Percentiles rank a stretch among this genome's conserved stretches.
These are phyloP conservation scores for Clarias laeviceps DNA, from an alignment of 2,797 vertebrate genomes.

Conservation along the genomic window DNA sequence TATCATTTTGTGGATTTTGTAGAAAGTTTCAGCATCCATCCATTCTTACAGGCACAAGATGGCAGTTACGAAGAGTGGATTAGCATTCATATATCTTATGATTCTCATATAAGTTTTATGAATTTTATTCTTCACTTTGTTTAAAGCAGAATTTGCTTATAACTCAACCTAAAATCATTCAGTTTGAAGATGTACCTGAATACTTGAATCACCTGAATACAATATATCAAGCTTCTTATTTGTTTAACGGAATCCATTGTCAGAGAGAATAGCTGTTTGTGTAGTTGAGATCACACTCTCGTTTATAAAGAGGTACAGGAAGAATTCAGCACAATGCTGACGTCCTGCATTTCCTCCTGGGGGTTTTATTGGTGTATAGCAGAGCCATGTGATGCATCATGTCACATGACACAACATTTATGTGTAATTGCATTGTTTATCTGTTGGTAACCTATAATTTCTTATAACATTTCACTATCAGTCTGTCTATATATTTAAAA, in stretches of 20 bases:
- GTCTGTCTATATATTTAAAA: background rate
- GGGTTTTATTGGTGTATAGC: constrained; percentile 24
- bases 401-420: background rate
- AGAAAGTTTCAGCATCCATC: background rate
- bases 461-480: background rate
- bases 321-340: background rate
- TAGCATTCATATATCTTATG: background rate
- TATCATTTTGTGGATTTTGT: background rate
- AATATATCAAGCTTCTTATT: background rate
- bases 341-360: background rate
- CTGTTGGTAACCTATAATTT: background rate
- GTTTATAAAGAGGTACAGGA: background rate
- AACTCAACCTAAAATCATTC: background rate
- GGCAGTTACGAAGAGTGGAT: background rate
- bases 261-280: background rate
- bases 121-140: background rate
- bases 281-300: background rate
- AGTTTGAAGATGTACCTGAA: background rate
- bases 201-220: background rate
- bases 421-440: background rate
- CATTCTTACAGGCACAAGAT: background rate
- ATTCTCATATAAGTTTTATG: background rate
- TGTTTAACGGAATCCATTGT: background rate
- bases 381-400: background rate
- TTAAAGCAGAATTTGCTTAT: background rate